Conservation (phyloP, 2,888 invertebrate genomes). For the Biston betularia region DNA sequence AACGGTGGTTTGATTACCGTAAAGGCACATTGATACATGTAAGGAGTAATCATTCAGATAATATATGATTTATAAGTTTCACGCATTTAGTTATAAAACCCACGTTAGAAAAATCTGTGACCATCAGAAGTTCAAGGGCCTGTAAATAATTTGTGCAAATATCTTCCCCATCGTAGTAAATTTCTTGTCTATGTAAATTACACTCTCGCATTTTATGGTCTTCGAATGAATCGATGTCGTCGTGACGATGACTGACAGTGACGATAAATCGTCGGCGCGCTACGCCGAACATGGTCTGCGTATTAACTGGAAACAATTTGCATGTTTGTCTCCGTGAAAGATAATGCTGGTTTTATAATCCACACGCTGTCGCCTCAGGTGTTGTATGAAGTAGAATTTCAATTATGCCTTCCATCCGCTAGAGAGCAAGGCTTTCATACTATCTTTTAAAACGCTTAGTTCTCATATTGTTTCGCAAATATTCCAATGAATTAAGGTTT, state of each 20-base stretch:
- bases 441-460: conserved; percentile 28
- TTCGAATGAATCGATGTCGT: conserved; percentile 64
- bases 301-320: conserved; percentile 63
- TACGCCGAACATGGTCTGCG: conserved; percentile 56
- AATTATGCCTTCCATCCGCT: conserved; percentile 54
- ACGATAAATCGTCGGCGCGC: conserved; percentile 62
- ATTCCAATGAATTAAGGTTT: conserved; percentile 45
- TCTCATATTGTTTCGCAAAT: conserved; percentile 30
- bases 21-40: too few species aligned
- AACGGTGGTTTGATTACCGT: conserved; percentile 60
- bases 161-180: conserved; percentile 31
- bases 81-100: conserved; percentile 1
- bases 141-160: conserved; percentile 5
- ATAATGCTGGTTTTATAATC: conserved; percentile 56
- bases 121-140: neutral
- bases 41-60: too few species aligned
- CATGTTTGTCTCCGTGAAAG: conserved; percentile 66
- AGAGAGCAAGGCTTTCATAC: conserved; percentile 4
- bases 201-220: conserved; percentile 24
- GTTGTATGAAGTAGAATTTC: conserved; percentile 55
- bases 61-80: neutral
- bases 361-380: conserved; percentile 44
- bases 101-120: neutral
- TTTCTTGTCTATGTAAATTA: conserved; percentile 39
- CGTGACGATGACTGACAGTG: conserved; percentile 63